These are phyloP conservation scores for Percopsis transmontana DNA, from an alignment of 2,113 vertebrate genomes.

Conservation along the genomic window DNA sequence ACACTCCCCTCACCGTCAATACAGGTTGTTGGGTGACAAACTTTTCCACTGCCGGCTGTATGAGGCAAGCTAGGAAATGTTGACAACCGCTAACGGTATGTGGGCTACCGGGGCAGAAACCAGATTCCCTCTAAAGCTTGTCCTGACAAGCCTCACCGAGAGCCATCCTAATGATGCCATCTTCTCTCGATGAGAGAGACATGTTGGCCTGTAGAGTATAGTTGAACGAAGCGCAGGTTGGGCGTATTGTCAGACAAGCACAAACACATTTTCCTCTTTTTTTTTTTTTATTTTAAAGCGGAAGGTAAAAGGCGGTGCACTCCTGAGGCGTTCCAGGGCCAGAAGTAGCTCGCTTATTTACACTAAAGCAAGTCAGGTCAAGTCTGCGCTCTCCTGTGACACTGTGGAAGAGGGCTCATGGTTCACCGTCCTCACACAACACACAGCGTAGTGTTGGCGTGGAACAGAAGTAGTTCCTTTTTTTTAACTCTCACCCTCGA, in stretches of 20 bases:
- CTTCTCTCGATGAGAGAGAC: neutral
- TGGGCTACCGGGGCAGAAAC: conserved; percentile 59
- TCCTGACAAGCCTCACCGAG: conserved; percentile 14
- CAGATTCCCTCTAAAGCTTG: conserved; percentile 13
- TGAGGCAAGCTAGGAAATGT: conserved; percentile 44
- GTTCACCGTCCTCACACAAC: neutral
- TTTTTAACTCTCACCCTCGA: too few relatives aligned
- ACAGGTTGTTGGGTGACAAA: conserved; percentile 35
- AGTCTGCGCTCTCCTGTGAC: conserved; percentile 29
- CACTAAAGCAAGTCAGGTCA: conserved; percentile 56
- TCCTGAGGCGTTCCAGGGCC: conserved; percentile 44
- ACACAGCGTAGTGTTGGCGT: too few relatives aligned
- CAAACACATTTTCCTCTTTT: neutral
- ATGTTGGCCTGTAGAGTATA: neutral
- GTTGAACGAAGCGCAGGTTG: too few relatives aligned
- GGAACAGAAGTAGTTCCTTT: too few relatives aligned
- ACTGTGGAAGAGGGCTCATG: conserved; percentile 20
- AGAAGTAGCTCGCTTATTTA: conserved; percentile 38
- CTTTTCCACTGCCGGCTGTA: conserved; percentile 49
- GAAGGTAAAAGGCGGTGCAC: conserved; percentile 28
- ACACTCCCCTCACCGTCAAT: conserved; percentile 45
- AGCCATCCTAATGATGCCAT: neutral
- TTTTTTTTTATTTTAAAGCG: too few relatives aligned
- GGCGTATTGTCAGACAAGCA: too few relatives aligned
- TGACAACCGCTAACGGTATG: conserved; percentile 71